Evolutionary conservation across 2,888 invertebrate species (phyloP), one percentile per base, ranked within the genome.

Genomic region (Cylindroiulus punctatus): DNA sequence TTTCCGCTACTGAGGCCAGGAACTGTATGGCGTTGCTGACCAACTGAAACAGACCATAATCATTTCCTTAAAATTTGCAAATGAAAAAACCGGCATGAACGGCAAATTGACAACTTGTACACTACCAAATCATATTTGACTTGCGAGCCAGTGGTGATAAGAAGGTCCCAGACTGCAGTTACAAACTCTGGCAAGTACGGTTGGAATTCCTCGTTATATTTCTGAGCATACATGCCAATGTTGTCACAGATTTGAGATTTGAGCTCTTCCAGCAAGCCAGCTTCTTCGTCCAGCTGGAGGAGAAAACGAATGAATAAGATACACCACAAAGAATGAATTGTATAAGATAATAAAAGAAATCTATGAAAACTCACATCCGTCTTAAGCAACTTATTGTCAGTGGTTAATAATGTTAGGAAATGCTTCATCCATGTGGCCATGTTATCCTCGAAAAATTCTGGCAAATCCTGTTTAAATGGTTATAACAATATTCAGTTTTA

Each of bases 391-490:
- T 95, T 94, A 65, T 97, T 95, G 91, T 97, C 95, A 0, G 93
- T 92, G 87, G 94, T 95, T 52, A 99, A 92, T 47, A 99, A 92
- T 44, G 93, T 93, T 85, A 97, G 94, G 89, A 99, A 96, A 89
- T 97, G 94, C 0, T 94, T 93, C 98, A 99, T 99, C 99, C 99
- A 99, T 0, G 93, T 93, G 32, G 93, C 92, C 95, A 99, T 98
- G 91, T 98, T 98, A 90, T 99, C 99, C 91, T 99, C 99, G 91
- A 99, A 99, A 92, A 97, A 98, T 92, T 99, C 99, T 0, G 99
- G 99, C 89, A 99, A 92, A 91, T 99, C 99, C 93, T 94, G 87
- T 0, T 88, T 88, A 40, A 88, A 88, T 87, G 44, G 44, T 86
- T 40, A 83, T n/a, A 88, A 84, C 84, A 81, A 17, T 30, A 82